phyloP scores from a whole-genome alignment of 2,113 vertebrate genomes.

The Chitala chitala region DNA sequence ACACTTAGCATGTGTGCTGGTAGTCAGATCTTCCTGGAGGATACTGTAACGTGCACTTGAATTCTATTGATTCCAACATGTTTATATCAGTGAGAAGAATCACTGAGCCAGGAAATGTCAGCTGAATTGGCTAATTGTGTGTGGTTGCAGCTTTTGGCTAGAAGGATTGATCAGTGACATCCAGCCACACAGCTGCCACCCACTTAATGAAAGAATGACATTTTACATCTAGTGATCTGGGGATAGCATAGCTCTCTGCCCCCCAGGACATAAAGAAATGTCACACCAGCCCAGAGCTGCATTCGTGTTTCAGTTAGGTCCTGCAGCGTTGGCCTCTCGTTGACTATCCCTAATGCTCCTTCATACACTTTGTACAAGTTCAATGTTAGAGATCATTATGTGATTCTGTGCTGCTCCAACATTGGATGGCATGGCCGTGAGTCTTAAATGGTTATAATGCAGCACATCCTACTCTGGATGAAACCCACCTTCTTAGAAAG shows the following conservation, averaged over 20 bases:
- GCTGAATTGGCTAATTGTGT: not conserved
- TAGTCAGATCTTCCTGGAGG: not conserved
- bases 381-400: too few relatives aligned
- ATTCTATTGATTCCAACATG: not conserved
- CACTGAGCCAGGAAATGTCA: constrained; percentile 6
- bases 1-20: not conserved
- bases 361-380: too few relatives aligned
- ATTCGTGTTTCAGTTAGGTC: not conserved
- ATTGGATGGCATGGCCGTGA: not conserved
- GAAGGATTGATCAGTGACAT: not conserved
- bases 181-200: not conserved
- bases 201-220: not conserved
- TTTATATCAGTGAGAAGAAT: not conserved
- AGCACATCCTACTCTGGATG: not conserved
- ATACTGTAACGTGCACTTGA: not conserved
- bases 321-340: not conserved
- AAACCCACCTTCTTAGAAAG: not conserved
- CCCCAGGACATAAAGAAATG: not conserved
- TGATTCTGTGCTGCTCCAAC: not conserved
- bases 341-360: not conserved
- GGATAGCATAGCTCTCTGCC: not conserved
- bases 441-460: not conserved
- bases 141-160: not conserved
- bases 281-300: not conserved
- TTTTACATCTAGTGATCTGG: not conserved